These are phyloP conservation scores for Callipepla californica DNA, from an alignment of 2,113 vertebrate genomes.

Conservation along the genomic window DNA sequence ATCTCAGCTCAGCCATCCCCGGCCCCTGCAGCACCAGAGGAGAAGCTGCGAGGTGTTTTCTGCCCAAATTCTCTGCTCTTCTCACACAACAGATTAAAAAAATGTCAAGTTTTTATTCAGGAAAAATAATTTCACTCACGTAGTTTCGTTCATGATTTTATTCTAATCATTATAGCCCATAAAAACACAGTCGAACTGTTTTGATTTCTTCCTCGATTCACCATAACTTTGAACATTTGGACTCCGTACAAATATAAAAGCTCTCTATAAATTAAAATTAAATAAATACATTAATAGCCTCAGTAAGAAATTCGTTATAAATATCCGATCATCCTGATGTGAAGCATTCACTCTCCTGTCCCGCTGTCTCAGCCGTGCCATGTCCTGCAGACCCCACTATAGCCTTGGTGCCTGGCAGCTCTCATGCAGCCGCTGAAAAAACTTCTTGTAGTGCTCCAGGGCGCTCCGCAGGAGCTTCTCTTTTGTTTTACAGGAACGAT, in stretches of 20 bases:
- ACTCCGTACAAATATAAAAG: neutral
- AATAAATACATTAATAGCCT: slow-evolving; percentile 36
- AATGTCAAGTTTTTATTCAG: neutral
- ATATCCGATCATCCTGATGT: neutral
- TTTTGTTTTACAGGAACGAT: fast-evolving
- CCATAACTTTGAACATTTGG: neutral
- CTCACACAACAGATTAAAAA: neutral
- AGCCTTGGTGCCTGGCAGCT: neutral
- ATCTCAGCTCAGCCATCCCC: neutral
- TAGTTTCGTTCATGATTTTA: neutral
- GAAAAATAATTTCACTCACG: neutral
- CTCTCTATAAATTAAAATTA: slow-evolving; percentile 60
- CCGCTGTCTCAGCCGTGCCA: neutral
- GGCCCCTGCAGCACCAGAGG: neutral
- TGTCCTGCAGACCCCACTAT: neutral
- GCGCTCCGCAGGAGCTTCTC: fast-evolving
- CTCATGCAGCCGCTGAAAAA: neutral
- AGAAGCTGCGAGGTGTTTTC: neutral
- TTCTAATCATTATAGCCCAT: neutral
- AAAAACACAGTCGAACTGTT: neutral
- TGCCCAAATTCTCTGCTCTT: neutral
- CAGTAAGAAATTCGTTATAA: neutral
- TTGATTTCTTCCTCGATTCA: neutral
- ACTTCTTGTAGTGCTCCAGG: fast-evolving
- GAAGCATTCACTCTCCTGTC: fast-evolving